Conservation (phyloP, 2,888 invertebrate species). For the Eupelmus urozonus region DNA sequence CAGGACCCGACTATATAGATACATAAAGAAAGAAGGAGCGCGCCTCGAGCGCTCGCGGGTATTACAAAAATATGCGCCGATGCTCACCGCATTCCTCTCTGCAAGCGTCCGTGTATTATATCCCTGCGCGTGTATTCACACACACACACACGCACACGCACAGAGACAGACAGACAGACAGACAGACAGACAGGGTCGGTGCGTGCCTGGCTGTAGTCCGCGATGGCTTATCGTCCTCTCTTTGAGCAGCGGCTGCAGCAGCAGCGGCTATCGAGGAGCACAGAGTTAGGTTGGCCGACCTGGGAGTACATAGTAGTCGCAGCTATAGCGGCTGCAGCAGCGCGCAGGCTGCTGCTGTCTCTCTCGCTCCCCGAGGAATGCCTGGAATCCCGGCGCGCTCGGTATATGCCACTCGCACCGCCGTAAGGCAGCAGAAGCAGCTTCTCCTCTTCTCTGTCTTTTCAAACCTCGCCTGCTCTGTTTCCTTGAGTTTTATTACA, state of each 20-base stretch:
- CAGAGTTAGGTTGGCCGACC: slow-evolving; percentile 67
- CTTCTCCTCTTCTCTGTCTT: slow-evolving; percentile 12
- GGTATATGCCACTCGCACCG: slow-evolving; percentile 54
- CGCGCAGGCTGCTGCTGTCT: background rate
- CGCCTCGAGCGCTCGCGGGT: slow-evolving; percentile 19
- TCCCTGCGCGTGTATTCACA: too few relatives aligned
- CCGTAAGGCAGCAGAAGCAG: slow-evolving; percentile 48
- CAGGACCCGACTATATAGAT: background rate
- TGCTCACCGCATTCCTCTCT: slow-evolving; percentile 72
- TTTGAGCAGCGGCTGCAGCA: slow-evolving; percentile 53
- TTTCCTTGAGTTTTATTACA: background rate
- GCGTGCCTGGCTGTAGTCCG: too few relatives aligned
- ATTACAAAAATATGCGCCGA: slow-evolving; percentile 56
- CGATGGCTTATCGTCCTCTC: slow-evolving; percentile 69
- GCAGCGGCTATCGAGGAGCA: slow-evolving; percentile 8
- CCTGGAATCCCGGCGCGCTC: slow-evolving; percentile 61
- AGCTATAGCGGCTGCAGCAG: slow-evolving; percentile 13
- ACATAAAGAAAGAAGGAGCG: background rate
- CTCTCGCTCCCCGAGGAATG: slow-evolving; percentile 58
- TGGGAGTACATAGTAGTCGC: slow-evolving; percentile 63
- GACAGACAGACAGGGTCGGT: too few relatives aligned
- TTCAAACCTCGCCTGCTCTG: background rate
- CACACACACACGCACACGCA: too few relatives aligned
- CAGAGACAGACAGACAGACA: too few relatives aligned
- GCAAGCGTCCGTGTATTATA: too few relatives aligned